Evolutionary conservation across 2,888 invertebrate species (phyloP), one percentile per base, ranked within the genome.

Genomic region (Cryptosula pallasiana): DNA sequence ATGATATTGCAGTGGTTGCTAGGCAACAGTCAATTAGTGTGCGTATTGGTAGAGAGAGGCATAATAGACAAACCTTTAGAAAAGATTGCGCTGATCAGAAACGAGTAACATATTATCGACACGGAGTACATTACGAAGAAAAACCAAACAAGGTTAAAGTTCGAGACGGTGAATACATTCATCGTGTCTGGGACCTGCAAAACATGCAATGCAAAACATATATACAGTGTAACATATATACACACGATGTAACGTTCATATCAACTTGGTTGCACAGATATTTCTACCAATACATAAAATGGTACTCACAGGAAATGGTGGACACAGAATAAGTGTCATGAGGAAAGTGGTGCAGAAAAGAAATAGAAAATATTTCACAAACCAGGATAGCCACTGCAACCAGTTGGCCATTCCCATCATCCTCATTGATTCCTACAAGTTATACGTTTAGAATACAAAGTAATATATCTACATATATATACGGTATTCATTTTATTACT

Each of bases 381-480:
- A 93, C 92, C 94, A 93, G 1, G 93, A 92, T 0, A 88, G 83
- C 93, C 94, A 94, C 79, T 94, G 91, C 76, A 93, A 86, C 89
- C 91, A 91, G 55, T 90, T 90, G 32, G 89, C 88, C 32, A 94
- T 85, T 1, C 94, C 94, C 91, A 93, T 93, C 85, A 94, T 91
- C 87, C 92, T 92, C 92, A 94, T 92, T 0, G 92, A 89, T 87
- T 94, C 94, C 90, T 93, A 84, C 35, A 45, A 13, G n/a, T n/a
- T n/a, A n/a, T n/a, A n/a, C n/a, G n/a, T n/a, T n/a, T n/a, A n/a
- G n/a, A n/a, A n/a, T n/a, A n/a, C n/a, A n/a, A n/a, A n/a, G n/a
- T n/a, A n/a, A n/a, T n/a, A n/a, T n/a, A n/a, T n/a, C n/a, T n/a
- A n/a, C n/a, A n/a, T n/a, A n/a, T n/a, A n/a, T n/a, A n/a, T n/a